These are phyloP conservation scores for Drosophila hamatofila DNA, from an alignment of 2,888 invertebrate species.

Conservation along the genomic window DNA sequence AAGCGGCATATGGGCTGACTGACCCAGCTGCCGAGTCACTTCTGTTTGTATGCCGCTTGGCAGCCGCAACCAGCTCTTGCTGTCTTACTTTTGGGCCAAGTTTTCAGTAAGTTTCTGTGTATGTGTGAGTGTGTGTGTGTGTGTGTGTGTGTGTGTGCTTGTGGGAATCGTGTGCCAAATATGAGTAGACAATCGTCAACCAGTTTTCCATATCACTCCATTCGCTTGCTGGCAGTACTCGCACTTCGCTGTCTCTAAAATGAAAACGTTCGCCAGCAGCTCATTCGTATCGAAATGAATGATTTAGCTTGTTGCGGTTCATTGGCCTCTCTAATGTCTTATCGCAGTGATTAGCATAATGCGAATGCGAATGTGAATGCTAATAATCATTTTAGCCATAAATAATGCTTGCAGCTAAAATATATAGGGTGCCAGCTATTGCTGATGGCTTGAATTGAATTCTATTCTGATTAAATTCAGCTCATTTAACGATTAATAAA, in stretches of 20 bases:
- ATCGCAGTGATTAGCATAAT: slow-evolving; percentile 70
- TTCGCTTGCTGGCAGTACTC: slow-evolving; percentile 61
- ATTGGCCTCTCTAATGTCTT: slow-evolving; percentile 66
- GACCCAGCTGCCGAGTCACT: slow-evolving; percentile 69
- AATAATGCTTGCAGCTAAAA: slow-evolving; percentile 44
- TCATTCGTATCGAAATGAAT: slow-evolving; percentile 48
- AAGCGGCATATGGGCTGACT: slow-evolving; percentile 52
- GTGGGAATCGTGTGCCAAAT: slow-evolving; percentile 64
- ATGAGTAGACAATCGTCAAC: slow-evolving; percentile 64
- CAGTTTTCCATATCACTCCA: slow-evolving; percentile 73
- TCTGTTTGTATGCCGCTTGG: slow-evolving; percentile 50
- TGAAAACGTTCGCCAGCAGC: slow-evolving; percentile 9
- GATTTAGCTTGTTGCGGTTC: slow-evolving; percentile 69
- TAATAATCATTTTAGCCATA: slow-evolving; percentile 59
- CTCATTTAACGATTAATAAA: slow-evolving; percentile 25
- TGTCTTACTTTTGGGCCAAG: slow-evolving; percentile 72
- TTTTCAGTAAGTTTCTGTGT: slow-evolving; percentile 8
- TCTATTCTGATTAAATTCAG: slow-evolving; percentile 14
- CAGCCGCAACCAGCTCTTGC: slow-evolving; percentile 33
- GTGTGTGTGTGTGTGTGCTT: slow-evolving; percentile 25
- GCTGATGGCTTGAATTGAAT: slow-evolving; percentile 2
- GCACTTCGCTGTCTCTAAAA: slow-evolving; percentile 14
- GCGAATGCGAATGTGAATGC: slow-evolving; percentile 52
- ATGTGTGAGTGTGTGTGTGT: background rate
- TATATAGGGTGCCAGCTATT: slow-evolving; percentile 3